Percentiles rank a stretch among this genome's conserved stretches.
phyloP scores from a whole-genome alignment of 2,888 invertebrate species.

The Drosophila demipolita region DNA sequence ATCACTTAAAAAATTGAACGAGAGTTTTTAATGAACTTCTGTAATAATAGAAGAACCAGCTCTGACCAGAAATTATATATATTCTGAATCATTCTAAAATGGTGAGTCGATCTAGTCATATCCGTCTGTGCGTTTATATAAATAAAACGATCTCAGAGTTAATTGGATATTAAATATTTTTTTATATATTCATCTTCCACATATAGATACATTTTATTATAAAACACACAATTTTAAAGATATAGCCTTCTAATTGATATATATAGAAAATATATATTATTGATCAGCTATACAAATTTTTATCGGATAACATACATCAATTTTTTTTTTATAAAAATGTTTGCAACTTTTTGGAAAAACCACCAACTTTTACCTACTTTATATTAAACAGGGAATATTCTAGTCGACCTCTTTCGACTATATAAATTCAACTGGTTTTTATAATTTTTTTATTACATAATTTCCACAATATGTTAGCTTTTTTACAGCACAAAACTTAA shows the following conservation, averaged over 20 bases:
- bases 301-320: background rate
- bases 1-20: background rate
- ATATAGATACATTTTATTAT: background rate
- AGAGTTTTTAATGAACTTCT: background rate
- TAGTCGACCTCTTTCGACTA: background rate
- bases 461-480: background rate
- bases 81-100: background rate
- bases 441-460: background rate
- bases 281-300: background rate
- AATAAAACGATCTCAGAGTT: background rate
- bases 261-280: background rate
- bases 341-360: background rate
- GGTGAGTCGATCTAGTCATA: background rate
- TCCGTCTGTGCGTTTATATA: background rate
- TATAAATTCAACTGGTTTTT: background rate
- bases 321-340: background rate
- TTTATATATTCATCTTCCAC: too few species aligned
- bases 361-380: background rate
- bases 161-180: background rate
- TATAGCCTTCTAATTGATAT: background rate
- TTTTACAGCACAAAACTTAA: background rate
- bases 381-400: background rate
- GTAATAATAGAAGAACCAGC: background rate
- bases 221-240: background rate
- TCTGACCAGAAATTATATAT: background rate